Evolutionary conservation across 2,797 vertebrate species (phyloP), one percentile per base, ranked within the genome.

Genomic region (Champsocephalus gunnari): DNA sequence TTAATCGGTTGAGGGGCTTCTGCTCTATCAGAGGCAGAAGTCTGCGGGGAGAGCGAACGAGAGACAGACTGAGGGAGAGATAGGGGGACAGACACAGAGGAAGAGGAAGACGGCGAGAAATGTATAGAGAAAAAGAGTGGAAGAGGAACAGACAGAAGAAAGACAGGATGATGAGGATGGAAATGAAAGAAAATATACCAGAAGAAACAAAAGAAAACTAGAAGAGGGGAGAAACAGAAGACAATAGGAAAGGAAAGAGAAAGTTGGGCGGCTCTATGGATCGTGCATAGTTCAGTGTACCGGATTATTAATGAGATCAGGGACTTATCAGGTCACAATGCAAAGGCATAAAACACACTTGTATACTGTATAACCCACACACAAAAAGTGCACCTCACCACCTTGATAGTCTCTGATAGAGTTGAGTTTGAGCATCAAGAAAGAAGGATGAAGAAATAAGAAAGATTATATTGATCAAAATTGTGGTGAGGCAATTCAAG

Each of bases 301-400:
- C 73, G 90, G 88, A 94, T 94, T 94, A 93, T 92, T 93, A 93
- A 93, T 90, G 84, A 91, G 92, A 93, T 93, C 88, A 89, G 80
- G 24, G 66, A 80, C 79, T 89, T 81, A 81, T 77, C 80, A 89
- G 90, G 89, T 88, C 86, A 74, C 43, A 47, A 59, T 10, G 44
- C 78, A 75, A 81, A 80, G 76, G 74, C 61, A 77, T 53, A 58
- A 71, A 3, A 63, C 66, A 9, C 62, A 63, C 32, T n/a, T n/a
- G 61, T 56, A 60, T 54, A 59, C 28, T 14, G 13, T 28, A 9
- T 16, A 64, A 58, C 66, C 32, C 61, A 53, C 51, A 28, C 8
- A 41, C 28, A 21, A 51, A 9, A 55, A 53, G 21, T 9, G 21
- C 53, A 38, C 3, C 41, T 72, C n/a, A 8, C 14, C 17, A n/a